Base-by-base conservation (phyloP, 2,888 invertebrate species). In the Uropetala carovei region DNA sequence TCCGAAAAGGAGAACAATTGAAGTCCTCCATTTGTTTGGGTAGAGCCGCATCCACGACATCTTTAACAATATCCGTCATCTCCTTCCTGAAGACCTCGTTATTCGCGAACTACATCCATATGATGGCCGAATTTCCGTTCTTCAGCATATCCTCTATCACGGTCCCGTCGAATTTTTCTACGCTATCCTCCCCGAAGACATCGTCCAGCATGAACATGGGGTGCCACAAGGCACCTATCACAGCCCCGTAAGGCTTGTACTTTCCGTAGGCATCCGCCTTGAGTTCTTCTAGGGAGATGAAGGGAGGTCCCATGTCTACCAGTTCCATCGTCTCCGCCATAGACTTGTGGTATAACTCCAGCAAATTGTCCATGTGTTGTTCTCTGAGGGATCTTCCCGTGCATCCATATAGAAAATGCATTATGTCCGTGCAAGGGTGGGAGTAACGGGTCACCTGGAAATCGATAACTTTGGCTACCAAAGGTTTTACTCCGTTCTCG, bases 381-480 rank as follows among this genome's bases (percentile, higher is more conserved):
- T 43, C 43, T 43, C 89, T 89, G 9, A 64, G 14, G 56, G 43
- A 18, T 18, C 60, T 43, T 10, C n/a, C 16, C 10, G 64, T 43
- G n/a, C 89, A 43, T n/a, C 30, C 64, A 43, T 89, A 68, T 3
- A 89, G 60, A 27, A 89, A 89, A 68, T 89, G 60, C 1, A 89
- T 43, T 7, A 89, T 64, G 64, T 89, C 89, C 5, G 64, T 64
- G n/a, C n/a, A 60, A 10, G 89, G 89, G 27, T 89, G 89, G 43
- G 64, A 89, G 13, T 89, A 59, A 16, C 89, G 60, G 11, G n/a
- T 64, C 9, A 56, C 89, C 56, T 89, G 89, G n/a, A 89, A 30
- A n/a, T 89, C 89, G 9, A 89, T 56, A n/a, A 89, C 43, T 64
- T 89, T 89, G 16, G 89, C 89, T n/a, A 43, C 89, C 10, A 89